Conservation (phyloP, 2,113 vertebrate species). For the Psophia crepitans region DNA sequence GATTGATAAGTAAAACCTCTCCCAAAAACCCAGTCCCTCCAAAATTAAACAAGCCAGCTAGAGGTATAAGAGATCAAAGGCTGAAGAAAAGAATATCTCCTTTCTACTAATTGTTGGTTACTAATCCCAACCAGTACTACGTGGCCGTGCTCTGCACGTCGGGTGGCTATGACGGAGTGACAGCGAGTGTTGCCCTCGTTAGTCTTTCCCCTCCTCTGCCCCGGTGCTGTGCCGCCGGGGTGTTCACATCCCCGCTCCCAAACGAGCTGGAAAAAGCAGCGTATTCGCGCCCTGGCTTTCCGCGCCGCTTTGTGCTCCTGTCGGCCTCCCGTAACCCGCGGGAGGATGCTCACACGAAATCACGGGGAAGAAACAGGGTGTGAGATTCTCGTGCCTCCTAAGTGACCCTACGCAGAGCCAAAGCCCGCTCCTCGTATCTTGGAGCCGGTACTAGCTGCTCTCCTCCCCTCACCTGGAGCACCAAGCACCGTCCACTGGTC, state of each 20-base stretch:
- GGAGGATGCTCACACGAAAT: not conserved
- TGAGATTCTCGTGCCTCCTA: no score
- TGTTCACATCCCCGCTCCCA: not conserved
- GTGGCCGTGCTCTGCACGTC: not conserved
- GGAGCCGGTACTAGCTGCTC: not conserved
- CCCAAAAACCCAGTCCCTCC: not conserved
- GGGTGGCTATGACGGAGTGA: no score
- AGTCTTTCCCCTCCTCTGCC: not conserved
- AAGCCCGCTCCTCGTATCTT: accelerated
- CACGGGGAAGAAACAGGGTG: not conserved
- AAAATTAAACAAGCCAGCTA: not conserved
- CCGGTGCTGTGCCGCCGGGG: not conserved
- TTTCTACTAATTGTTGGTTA: not conserved
- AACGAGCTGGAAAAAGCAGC: not conserved
- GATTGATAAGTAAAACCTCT: not conserved
- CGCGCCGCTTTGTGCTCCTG: not conserved
- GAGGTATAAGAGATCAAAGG: not conserved
- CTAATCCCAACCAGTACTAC: not conserved
- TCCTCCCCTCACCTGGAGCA: not conserved
- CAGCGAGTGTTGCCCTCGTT: not conserved
- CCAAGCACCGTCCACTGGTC: accelerated
- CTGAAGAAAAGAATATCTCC: not conserved
- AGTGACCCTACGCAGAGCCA: not conserved
- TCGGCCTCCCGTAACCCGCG: accelerated
- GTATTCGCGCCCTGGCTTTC: accelerated